Evolutionary conservation across 2,797 vertebrate species (phyloP).

Genomic region (Macrochelys suwanniensis): DNA sequence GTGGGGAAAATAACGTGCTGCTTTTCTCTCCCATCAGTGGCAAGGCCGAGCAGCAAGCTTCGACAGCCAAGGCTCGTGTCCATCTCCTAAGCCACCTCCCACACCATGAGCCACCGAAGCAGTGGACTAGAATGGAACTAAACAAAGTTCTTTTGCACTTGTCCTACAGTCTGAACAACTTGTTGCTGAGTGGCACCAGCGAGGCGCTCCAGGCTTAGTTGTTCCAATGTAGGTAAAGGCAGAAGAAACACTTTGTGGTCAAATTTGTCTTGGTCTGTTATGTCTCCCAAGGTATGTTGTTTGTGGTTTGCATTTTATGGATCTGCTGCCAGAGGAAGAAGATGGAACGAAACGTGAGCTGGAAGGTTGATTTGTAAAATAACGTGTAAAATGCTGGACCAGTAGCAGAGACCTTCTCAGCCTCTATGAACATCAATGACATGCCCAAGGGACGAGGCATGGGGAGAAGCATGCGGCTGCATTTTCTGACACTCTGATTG

Average conservation of each 20-base stretch:
- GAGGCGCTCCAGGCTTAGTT: conserved; percentile 39
- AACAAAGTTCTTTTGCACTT: conserved; percentile 49
- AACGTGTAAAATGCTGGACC: not conserved
- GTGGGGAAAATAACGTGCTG: not conserved
- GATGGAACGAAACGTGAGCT: not conserved
- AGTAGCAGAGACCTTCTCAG: not conserved
- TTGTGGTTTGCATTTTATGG: conserved; percentile 77
- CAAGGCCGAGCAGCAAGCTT: conserved; percentile 96
- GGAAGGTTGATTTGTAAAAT: conserved; percentile 53
- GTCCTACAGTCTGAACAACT: conserved; percentile 58
- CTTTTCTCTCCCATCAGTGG: conserved; percentile 86
- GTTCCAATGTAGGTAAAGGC: conserved; percentile 70
- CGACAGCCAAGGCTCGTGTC: conserved; percentile 96
- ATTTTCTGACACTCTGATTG: fast-evolving
- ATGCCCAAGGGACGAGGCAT: not conserved
- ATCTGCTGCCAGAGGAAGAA: conserved; percentile 46
- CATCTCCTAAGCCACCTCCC: conserved; percentile 92
- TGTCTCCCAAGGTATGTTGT: conserved; percentile 80
- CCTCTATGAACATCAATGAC: not conserved
- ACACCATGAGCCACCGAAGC: conserved; percentile 86
- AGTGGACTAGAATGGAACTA: conserved; percentile 32
- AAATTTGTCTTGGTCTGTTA: conserved; percentile 79
- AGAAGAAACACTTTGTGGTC: conserved; percentile 72
- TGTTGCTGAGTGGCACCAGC: conserved; percentile 39
- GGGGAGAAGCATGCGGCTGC: not conserved